A percentile compares a stretch with the other conserved stretches of the same genome.
These are phyloP conservation scores for Macquaria ambigua DNA, from an alignment of 2,113 vertebrate species.

Conservation along the genomic window DNA sequence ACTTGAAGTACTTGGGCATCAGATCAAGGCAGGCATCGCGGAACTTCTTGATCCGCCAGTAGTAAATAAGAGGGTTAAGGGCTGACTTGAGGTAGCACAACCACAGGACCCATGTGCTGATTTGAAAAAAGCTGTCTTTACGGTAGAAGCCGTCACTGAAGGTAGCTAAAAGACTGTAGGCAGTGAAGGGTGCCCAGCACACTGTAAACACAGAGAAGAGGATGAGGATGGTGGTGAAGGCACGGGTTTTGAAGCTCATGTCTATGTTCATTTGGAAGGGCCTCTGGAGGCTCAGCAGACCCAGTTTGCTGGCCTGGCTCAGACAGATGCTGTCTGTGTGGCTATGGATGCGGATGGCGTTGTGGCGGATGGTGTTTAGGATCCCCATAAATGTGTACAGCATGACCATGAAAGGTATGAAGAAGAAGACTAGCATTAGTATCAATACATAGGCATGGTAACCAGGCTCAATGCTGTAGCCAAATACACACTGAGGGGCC, in stretches of 20 bases:
- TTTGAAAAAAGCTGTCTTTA: constrained; percentile 94
- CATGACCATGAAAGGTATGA: constrained; percentile 95
- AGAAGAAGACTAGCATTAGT: constrained; percentile 92
- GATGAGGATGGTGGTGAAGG: constrained; percentile 99
- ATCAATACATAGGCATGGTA: constrained; percentile 93
- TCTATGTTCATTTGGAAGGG: constrained; percentile 97
- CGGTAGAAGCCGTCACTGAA: constrained; percentile 94
- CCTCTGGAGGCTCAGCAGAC: constrained; percentile 95
- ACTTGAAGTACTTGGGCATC: constrained; percentile 96
- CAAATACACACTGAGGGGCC: constrained; percentile 97
- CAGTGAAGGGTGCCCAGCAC: constrained; percentile 95
- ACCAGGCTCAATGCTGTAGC: constrained; percentile 88
- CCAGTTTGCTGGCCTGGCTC: constrained; percentile 96
- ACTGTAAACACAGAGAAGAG: constrained; percentile 96
- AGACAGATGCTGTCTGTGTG: constrained; percentile 95
- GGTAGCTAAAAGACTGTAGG: constrained; percentile 94
- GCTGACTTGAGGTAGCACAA: constrained; percentile 99
- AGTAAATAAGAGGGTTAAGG: constrained; percentile 98
- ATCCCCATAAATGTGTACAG: constrained; percentile 97
- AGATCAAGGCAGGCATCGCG: constrained; percentile 96
- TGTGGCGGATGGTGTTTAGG: constrained; percentile 95
- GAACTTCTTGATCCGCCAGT: constrained; percentile 99
- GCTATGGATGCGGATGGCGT: constrained; percentile 95
- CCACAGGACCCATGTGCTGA: constrained; percentile 98
- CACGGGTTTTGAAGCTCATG: constrained; percentile 99